Conservation (phyloP, 92 coral and sea anemone species). For the Meandrina meandrites region DNA sequence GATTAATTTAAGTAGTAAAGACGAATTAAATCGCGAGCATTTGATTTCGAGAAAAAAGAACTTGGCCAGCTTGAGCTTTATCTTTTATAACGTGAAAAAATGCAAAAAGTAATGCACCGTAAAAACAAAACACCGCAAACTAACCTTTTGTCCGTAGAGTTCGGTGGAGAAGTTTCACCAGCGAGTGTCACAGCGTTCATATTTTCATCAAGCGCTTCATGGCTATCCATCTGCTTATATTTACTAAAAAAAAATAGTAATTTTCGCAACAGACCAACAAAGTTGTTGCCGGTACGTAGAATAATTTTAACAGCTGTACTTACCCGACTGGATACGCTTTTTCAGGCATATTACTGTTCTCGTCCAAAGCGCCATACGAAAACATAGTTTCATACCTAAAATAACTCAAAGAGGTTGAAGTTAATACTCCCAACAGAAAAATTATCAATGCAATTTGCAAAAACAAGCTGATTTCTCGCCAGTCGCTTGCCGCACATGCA, state of each 20-base stretch:
- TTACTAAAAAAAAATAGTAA: not conserved
- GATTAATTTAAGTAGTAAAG: not conserved
- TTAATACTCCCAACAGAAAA: not conserved
- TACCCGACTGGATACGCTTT: not conserved
- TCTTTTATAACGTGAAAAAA: no score
- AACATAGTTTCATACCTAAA: constrained; percentile 1
- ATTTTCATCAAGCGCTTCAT: not conserved
- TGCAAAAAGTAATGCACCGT: no score
- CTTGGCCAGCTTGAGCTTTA: no score
- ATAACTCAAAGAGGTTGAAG: not conserved
- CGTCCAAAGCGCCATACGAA: constrained; percentile 34
- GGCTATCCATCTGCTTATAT: not conserved
- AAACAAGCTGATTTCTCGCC: not conserved
- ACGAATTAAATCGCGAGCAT: not conserved
- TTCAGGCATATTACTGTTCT: constrained; percentile 7
- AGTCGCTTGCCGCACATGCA: not conserved
- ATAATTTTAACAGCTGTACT: not conserved
- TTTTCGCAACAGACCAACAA: not conserved
- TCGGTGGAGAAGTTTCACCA: constrained; percentile 5
- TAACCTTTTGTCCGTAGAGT: constrained; percentile 8
- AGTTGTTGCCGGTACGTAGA: not conserved
- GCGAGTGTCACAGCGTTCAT: constrained; percentile 7
- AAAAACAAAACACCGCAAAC: not conserved
- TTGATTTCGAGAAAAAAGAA: not conserved
- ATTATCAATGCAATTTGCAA: not conserved